Percentiles rank a stretch among this genome's conserved stretches.
Evolutionary conservation across 2,797 vertebrate species (phyloP).

Genomic region (Acanthis flammea): DNA sequence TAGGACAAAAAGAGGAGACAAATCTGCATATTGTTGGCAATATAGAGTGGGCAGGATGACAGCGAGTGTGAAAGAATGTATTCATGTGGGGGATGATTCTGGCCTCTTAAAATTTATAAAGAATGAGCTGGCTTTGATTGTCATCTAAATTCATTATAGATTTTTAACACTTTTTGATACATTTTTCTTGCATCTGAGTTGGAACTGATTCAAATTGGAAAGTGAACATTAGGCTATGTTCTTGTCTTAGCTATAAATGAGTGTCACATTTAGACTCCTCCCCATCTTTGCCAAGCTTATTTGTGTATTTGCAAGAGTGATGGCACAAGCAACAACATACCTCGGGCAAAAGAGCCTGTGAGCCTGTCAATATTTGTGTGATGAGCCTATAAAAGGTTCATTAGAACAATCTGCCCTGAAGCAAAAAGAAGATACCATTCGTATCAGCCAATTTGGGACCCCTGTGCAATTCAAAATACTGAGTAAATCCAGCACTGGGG

Average conservation of each 20-base stretch:
- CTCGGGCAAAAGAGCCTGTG: slow-evolving; percentile 18
- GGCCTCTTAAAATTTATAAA: neutral
- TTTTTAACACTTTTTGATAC: neutral
- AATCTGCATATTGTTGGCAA: slow-evolving; percentile 14
- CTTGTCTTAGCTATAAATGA: neutral
- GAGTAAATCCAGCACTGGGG: slow-evolving; percentile 26
- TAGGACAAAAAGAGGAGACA: neutral
- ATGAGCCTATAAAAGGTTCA: slow-evolving; percentile 29
- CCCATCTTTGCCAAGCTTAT: neutral
- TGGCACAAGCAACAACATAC: neutral
- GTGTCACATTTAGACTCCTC: neutral
- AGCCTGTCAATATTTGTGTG: slow-evolving; percentile 24
- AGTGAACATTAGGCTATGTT: neutral
- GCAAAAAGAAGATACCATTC: neutral
- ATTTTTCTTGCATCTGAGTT: neutral
- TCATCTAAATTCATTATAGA: neutral
- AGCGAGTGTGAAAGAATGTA: slow-evolving; percentile 11
- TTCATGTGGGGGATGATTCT: neutral
- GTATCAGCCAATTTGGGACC: neutral
- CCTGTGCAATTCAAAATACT: neutral
- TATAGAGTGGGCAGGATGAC: slow-evolving; percentile 7
- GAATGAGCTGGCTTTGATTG: neutral
- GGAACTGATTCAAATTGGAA: neutral
- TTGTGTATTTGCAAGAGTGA: slow-evolving; percentile 14
- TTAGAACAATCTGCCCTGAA: neutral